Percentiles rank a stretch among this genome's conserved stretches.
Conservation (phyloP, 2,888 invertebrate species). For the Euphydryas editha region DNA sequence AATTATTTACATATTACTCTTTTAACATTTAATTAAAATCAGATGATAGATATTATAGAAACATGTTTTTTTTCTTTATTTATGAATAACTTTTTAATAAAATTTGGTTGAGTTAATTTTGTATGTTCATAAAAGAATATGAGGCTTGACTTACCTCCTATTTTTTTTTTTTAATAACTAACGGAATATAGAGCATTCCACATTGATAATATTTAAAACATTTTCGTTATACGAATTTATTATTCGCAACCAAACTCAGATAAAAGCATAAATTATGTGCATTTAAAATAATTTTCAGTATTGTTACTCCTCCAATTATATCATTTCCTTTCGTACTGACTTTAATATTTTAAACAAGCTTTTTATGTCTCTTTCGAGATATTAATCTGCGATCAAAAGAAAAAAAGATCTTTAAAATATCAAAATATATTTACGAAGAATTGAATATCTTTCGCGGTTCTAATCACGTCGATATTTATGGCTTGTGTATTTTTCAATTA, state of each 20-base stretch:
- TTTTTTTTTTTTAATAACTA: neutral
- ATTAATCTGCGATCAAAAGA: neutral
- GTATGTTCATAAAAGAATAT: slow-evolving; percentile 1
- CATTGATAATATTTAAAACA: neutral
- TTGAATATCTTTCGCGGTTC: too few species aligned
- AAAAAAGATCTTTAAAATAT: neutral
- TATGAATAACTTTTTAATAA: neutral
- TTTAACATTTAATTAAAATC: too few species aligned
- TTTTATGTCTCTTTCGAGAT: neutral
- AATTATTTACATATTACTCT: too few species aligned
- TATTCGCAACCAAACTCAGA: neutral
- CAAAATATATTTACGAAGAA: too few species aligned
- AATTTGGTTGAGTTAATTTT: neutral
- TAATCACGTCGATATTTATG: too few species aligned
- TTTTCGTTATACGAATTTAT: neutral
- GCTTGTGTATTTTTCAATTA: too few species aligned
- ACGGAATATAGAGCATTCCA: neutral
- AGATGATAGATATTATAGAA: too few species aligned
- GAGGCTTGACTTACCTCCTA: neutral
- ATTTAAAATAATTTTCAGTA: slow-evolving; percentile 2
- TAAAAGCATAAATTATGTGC: neutral
- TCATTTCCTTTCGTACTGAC: neutral
- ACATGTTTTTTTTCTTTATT: too few species aligned
- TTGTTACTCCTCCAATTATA: neutral
- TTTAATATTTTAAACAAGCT: neutral